Conservation (phyloP, 1,140 invertebrate species). For the Cydia strobilella region DNA sequence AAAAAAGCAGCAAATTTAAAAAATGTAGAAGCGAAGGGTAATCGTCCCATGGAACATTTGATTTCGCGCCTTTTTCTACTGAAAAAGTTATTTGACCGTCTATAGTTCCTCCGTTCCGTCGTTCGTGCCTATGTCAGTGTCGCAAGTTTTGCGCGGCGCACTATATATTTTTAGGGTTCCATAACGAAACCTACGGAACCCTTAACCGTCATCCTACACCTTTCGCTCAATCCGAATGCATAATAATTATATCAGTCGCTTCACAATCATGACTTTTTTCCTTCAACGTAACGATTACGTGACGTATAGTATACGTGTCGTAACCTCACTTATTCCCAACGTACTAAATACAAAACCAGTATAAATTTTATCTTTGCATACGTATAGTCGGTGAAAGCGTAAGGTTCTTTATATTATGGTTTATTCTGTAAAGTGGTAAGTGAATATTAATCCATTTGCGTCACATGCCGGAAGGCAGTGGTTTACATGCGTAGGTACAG, state of each 20-base stretch:
- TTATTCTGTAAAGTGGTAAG: too few relatives aligned
- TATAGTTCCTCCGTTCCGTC: too few relatives aligned
- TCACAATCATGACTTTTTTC: constrained; percentile 9
- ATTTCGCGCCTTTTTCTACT: too few relatives aligned
- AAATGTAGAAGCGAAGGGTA: too few relatives aligned
- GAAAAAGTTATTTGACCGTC: too few relatives aligned
- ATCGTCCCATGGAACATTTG: too few relatives aligned
- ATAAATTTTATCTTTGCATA: neutral
- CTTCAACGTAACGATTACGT: neutral
- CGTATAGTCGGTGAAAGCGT: neutral
- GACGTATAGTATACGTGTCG: constrained; percentile 9
- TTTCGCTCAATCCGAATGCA: neutral
- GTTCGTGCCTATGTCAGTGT: too few relatives aligned
- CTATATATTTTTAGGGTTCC: too few relatives aligned
- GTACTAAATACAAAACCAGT: neutral
- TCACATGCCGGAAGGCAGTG: neutral
- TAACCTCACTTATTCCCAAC: neutral
- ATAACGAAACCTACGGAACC: neutral
- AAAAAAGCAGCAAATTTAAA: too few relatives aligned
- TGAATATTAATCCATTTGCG: constrained; percentile 9
- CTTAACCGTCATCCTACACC: neutral
- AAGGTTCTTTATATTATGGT: neutral
- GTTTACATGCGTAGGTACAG: neutral
- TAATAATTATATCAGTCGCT: constrained; percentile 7
- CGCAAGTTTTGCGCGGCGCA: too few relatives aligned